Evolutionary conservation across 2,888 invertebrate genomes (phyloP).

Genomic region (Azorinus chamasolen): DNA sequence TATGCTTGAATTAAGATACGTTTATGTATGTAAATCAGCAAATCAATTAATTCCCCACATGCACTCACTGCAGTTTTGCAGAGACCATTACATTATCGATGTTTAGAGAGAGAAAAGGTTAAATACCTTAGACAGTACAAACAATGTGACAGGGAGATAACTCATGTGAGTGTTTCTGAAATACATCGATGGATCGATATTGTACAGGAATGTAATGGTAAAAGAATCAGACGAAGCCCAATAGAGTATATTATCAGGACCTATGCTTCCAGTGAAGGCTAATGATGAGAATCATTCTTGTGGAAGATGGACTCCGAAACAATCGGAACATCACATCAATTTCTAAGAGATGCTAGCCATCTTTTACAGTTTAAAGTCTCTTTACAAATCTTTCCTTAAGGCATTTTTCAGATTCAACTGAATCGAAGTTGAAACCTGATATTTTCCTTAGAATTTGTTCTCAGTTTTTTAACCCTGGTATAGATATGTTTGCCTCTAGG

Average conservation of each 20-base stretch:
- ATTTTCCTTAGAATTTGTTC: conserved; percentile 26
- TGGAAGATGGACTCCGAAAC: neutral
- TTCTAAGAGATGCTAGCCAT: conserved; percentile 4
- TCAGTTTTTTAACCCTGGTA: conserved; percentile 38
- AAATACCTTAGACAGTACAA: too few relatives aligned
- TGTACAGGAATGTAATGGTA: conserved; percentile 5
- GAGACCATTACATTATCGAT: too few relatives aligned
- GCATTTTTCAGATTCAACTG: conserved; percentile 46
- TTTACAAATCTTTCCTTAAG: conserved; percentile 49
- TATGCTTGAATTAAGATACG: too few relatives aligned
- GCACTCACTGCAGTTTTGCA: too few relatives aligned
- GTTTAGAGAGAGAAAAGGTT: too few relatives aligned
- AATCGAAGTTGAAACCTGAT: conserved; percentile 48
- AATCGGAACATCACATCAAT: neutral
- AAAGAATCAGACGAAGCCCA: neutral
- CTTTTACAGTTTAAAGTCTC: neutral
- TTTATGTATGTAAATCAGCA: too few relatives aligned
- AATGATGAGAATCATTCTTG: neutral
- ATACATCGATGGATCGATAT: neutral
- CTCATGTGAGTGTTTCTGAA: too few relatives aligned
- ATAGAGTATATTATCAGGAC: too few relatives aligned
- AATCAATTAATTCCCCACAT: too few relatives aligned
- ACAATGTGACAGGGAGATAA: too few relatives aligned
- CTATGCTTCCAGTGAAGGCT: neutral
- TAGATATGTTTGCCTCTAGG: conserved; percentile 58